A percentile compares a stretch with the other conserved stretches of the same genome.
Evolutionary conservation across 2,797 vertebrate species (phyloP).

Genomic region (Premnoplex brunnescens): DNA sequence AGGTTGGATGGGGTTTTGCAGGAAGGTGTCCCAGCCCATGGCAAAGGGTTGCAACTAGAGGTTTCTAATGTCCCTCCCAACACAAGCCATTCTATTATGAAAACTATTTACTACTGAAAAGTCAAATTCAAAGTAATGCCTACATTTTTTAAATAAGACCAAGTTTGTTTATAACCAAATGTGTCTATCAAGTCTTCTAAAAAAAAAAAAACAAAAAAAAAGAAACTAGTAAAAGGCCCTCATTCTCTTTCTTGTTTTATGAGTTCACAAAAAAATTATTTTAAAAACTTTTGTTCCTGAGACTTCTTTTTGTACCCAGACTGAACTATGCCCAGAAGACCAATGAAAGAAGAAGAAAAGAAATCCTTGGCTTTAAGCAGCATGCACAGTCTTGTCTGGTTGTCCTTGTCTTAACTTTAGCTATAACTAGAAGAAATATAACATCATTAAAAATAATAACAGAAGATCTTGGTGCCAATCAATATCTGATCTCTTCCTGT

Average conservation of each 20-base stretch:
- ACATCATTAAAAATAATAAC: conserved; percentile 16
- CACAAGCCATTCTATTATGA: background rate
- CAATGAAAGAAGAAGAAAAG: background rate
- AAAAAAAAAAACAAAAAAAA: background rate
- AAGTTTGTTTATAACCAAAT: background rate
- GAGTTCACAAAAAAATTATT: background rate
- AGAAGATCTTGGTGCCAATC: conserved; percentile 30
- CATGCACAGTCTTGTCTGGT: background rate
- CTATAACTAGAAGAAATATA: conserved; percentile 19
- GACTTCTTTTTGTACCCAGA: background rate
- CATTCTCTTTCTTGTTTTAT: background rate
- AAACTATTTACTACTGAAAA: background rate
- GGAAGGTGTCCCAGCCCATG: background rate
- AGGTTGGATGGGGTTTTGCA: background rate
- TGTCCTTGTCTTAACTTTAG: conserved; percentile 22
- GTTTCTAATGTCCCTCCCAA: background rate
- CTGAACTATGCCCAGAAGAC: background rate
- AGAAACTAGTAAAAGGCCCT: accelerated
- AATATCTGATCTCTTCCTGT: background rate
- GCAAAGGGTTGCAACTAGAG: background rate
- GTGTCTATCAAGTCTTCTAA: background rate
- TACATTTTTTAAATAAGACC: background rate
- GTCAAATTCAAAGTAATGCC: background rate
- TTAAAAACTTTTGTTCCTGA: background rate
- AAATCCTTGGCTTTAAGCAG: background rate